Evolutionary conservation across 2,797 vertebrate species (phyloP).

Genomic region (Pogonophryne albipinna): DNA sequence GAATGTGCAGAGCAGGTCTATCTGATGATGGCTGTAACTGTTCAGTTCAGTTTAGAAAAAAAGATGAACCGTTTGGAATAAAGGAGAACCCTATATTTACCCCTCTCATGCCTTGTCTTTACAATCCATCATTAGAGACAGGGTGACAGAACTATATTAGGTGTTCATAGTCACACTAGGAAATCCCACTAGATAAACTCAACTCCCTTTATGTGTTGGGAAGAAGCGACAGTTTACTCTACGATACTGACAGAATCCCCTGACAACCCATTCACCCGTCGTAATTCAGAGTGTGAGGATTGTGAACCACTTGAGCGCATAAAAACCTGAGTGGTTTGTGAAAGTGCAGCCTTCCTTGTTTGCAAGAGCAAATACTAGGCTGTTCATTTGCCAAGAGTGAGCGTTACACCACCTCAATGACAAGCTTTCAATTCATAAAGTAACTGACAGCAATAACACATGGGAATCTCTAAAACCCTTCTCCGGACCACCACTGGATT

Average conservation of each 20-base stretch:
- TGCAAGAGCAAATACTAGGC: conserved; percentile 46
- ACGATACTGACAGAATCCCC: conserved; percentile 16
- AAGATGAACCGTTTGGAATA: too few relatives aligned
- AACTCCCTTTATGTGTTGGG: conserved; percentile 8
- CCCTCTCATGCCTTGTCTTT: too few relatives aligned
- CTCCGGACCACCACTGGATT: conserved; percentile 25
- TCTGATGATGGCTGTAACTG: neutral
- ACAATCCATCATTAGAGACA: neutral
- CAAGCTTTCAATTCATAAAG: conserved; percentile 22
- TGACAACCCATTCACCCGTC: neutral
- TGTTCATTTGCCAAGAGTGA: conserved; percentile 27
- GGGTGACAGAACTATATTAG: neutral
- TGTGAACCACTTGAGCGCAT: conserved; percentile 28
- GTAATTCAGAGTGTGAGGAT: conserved; percentile 4
- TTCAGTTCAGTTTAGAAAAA: neutral
- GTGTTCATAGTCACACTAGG: conserved; percentile 7
- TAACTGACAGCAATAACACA: conserved; percentile 11
- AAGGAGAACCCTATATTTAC: too few relatives aligned
- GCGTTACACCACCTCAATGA: conserved; percentile 14
- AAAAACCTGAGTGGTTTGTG: conserved; percentile 44
- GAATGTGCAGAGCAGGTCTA: neutral
- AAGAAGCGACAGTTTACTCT: conserved; percentile 8
- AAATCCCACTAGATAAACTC: neutral
- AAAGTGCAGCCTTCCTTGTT: conserved; percentile 45
- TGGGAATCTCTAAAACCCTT: neutral